These are phyloP conservation scores for Ceratosolen solmsi DNA, from an alignment of 1,140 invertebrate genomes.

Conservation along the genomic window DNA sequence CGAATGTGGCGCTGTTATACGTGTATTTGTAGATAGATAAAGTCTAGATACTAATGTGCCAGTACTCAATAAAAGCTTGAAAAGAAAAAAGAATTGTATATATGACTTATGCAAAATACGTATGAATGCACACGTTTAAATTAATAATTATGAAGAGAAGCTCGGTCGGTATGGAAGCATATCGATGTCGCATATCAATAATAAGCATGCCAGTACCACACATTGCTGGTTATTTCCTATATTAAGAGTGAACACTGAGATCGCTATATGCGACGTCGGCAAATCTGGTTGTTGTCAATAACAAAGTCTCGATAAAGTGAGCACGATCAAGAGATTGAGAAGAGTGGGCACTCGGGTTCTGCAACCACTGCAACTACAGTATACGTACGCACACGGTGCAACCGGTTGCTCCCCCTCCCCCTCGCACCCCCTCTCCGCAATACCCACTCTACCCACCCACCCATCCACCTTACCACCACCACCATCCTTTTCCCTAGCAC, in stretches of 20 bases:
- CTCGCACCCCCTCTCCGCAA: background rate
- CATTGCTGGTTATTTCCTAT: background rate
- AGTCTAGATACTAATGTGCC: too few species aligned
- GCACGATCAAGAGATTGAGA: conserved; percentile 12
- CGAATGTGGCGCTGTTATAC: too few species aligned
- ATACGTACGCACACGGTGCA: conserved; percentile 19
- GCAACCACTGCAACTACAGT: too few species aligned
- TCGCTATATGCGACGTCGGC: background rate
- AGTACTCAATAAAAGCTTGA: too few species aligned
- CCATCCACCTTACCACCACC: too few species aligned
- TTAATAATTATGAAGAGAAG: too few species aligned
- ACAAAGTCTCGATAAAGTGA: conserved; percentile 9
- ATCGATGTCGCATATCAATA: too few species aligned
- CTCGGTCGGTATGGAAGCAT: too few species aligned
- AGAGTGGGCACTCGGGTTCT: background rate
- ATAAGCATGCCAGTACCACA: conserved; percentile 1
- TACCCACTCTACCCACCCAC: background rate
- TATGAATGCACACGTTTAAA: too few species aligned
- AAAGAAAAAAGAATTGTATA: too few species aligned
- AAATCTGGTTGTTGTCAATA: conserved; percentile 20
- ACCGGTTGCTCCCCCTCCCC: conserved; percentile 30
- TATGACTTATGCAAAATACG: too few species aligned
- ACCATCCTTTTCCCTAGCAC: background rate
- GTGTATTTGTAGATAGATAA: too few species aligned
- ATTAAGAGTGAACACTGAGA: background rate